A percentile compares a stretch with the other conserved stretches of the same genome.
Evolutionary conservation across 2,888 invertebrate genomes (phyloP).

Genomic region (Drosophila cracens): DNA sequence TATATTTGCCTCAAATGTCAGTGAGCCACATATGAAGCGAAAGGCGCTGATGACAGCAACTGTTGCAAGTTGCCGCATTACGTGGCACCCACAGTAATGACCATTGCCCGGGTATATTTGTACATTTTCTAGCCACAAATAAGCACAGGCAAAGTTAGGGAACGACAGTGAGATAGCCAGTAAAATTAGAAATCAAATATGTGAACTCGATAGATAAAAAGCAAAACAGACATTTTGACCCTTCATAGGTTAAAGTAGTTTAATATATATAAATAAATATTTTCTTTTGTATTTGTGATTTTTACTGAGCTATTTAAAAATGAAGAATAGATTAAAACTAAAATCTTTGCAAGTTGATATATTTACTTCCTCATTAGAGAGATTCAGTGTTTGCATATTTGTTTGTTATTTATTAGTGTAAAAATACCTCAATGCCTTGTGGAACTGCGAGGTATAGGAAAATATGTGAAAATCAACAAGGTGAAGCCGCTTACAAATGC

Average conservation of each 20-base stretch:
- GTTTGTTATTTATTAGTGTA: neutral
- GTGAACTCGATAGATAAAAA: neutral
- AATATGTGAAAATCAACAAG: conserved; percentile 31
- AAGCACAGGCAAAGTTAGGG: neutral
- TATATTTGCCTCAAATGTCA: conserved; percentile 17
- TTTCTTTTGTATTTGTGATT: neutral
- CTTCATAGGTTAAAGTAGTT: neutral
- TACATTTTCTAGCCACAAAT: conserved; percentile 29
- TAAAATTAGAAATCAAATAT: neutral
- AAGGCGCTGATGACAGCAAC: conserved; percentile 42
- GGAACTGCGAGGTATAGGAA: conserved; percentile 14
- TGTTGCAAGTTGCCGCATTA: conserved; percentile 40
- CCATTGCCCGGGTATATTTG: conserved; percentile 22
- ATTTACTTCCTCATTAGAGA: neutral
- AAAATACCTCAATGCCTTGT: neutral
- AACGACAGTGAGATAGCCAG: conserved; percentile 1
- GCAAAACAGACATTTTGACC: neutral
- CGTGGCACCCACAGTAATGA: conserved; percentile 44
- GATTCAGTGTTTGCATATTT: neutral
- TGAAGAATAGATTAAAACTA: neutral
- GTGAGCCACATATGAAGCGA: conserved; percentile 7
- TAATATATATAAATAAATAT: neutral
- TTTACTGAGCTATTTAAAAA: neutral
- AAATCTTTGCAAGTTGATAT: neutral
- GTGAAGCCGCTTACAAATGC: conserved; percentile 36